A percentile compares a stretch with the other conserved stretches of the same genome.
Evolutionary conservation across 2,797 vertebrate genomes (phyloP).

Genomic region (Darevskia mixta): DNA sequence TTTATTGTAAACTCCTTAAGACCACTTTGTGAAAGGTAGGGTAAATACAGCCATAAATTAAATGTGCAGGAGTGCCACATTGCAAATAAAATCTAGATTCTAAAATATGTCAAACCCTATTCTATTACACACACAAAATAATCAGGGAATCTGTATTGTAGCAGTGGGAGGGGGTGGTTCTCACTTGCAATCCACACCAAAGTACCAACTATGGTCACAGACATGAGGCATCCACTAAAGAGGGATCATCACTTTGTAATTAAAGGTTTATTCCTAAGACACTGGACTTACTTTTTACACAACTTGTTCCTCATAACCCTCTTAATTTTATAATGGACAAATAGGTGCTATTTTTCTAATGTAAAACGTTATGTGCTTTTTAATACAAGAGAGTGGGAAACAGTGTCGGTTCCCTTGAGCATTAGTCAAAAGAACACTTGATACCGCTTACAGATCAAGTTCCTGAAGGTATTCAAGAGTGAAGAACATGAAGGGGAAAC

Average conservation of each 20-base stretch:
- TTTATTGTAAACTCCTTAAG: neutral
- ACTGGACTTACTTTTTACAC: slow-evolving; percentile 8
- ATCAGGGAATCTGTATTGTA: neutral
- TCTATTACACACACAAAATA: neutral
- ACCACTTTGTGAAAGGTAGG: neutral
- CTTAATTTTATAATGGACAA: slow-evolving; percentile 19
- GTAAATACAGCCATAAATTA: neutral
- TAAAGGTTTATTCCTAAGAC: neutral
- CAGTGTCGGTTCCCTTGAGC: slow-evolving; percentile 31
- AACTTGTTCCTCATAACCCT: accelerated
- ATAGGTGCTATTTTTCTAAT: neutral
- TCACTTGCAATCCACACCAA: neutral
- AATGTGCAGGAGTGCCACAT: neutral
- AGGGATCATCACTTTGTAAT: neutral
- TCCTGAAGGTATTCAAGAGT: slow-evolving; percentile 47
- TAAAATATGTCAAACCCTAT: neutral
- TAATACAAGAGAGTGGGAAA: slow-evolving; percentile 30
- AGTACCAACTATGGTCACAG: neutral
- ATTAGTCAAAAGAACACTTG: slow-evolving; percentile 51
- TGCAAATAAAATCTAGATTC: neutral
- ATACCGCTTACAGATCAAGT: slow-evolving; percentile 27
- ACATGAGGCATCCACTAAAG: neutral
- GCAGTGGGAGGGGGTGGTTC: neutral
- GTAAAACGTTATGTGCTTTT: neutral
- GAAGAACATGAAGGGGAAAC: slow-evolving; percentile 31